Conservation (phyloP, 2,888 invertebrate species). For the Pterostichus niger region DNA sequence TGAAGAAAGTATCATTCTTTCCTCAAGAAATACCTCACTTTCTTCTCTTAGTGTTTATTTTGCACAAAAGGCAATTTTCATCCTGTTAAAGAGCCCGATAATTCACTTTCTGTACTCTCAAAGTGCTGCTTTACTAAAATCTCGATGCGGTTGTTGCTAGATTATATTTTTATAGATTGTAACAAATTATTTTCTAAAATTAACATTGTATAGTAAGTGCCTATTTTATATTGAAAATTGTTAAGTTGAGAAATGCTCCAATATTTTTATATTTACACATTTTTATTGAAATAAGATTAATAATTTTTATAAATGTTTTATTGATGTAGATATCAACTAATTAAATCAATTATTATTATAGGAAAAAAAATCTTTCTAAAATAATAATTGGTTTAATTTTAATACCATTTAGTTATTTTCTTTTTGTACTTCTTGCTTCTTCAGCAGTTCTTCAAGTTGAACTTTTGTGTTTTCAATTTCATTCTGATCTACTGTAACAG, state of each 20-base stretch:
- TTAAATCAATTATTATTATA: too few species aligned
- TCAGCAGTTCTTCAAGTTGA: conserved; percentile 78
- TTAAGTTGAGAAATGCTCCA: conserved; percentile 56
- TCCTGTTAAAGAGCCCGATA: too few species aligned
- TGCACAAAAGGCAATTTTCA: too few species aligned
- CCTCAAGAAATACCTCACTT: too few species aligned
- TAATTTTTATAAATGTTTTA: conserved; percentile 45
- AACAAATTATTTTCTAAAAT: conserved; percentile 31
- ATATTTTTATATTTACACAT: conserved; percentile 51
- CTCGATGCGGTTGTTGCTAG: conserved; percentile 44
- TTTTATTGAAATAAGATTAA: conserved; percentile 60
- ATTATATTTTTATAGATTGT: conserved; percentile 35
- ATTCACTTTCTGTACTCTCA: too few species aligned
- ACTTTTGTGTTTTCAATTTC: conserved; percentile 82
- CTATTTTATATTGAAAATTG: conserved; percentile 39
- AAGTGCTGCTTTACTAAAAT: conserved; percentile 19
- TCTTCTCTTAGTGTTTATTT: neutral
- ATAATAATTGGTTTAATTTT: too few species aligned
- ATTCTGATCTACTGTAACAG: conserved; percentile 83
- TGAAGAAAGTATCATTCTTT: too few species aligned
- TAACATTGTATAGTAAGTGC: conserved; percentile 39
- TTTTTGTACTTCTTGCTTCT: conserved; percentile 65
- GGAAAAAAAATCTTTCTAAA: too few species aligned
- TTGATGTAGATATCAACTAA: too few species aligned
- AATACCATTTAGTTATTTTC: conserved; percentile 17